Evolutionary conservation across 2,888 invertebrate genomes (phyloP), one percentile per base, ranked within the genome.

Genomic region (Nomada lathburiana): DNA sequence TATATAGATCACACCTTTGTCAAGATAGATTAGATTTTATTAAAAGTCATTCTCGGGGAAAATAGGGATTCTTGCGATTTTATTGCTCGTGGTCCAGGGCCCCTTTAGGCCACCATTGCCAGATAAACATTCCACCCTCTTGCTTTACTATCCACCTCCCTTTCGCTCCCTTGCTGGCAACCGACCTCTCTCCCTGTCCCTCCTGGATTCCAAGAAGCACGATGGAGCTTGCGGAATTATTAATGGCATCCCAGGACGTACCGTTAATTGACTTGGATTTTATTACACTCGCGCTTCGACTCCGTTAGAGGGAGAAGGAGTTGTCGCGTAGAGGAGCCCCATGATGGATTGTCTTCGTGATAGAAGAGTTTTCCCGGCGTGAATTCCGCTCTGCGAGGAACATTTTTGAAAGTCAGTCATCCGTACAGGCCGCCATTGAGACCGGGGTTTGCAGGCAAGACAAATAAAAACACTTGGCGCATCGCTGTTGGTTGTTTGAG

Each of bases 231-330:
- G 87, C 68, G 83, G 86, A 89, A 90, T 92, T 92, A 92, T 92
- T 92, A 92, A 92, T 90, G 92, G 86, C 85, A 87, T 89, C 79
- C 86, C 84, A 85, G 86, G 89, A 90, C 90, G 90, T 90, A 83
- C 84, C 89, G 90, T 92, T 92, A 92, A 92, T 92, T 92, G 92
- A 92, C 92, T 90, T 73, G 89, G 90, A 92, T 91, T 92, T 92
- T 92, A 91, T 92, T 92, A 91, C 90, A 83, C 85, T 88, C 85
- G 83, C 86, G 85, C 86, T 87, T 87, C 83, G 72, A 72, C 85
- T 84, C 78, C 70, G 62, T 69, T 53, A 47, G 42, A 44, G 64
- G 74, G 80, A 79, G 76, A 87, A 86, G 88, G 83, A 87, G 85
- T 86, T 80, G 88, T 87, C 86, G 85, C 77, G 80, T 72, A 59